A percentile compares a stretch with the other conserved stretches of the same genome.
Evolutionary conservation across 2,888 invertebrate species (phyloP).

Genomic region (Leptinotarsa peninsularis): DNA sequence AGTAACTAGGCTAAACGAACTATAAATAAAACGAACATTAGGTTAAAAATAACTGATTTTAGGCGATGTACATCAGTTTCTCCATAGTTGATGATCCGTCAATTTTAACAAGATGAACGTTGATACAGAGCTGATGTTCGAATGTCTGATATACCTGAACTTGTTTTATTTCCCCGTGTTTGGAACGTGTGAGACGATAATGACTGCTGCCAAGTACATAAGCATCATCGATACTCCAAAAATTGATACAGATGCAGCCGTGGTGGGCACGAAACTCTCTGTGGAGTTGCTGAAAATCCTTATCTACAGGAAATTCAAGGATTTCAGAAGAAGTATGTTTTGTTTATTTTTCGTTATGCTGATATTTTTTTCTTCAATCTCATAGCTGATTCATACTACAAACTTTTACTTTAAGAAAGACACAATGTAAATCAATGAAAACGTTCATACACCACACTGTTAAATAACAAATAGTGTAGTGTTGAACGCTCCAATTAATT

Average conservation of each 20-base stretch:
- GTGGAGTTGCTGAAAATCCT: conserved; percentile 56
- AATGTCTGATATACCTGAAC: conserved; percentile 58
- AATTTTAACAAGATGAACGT: conserved; percentile 50
- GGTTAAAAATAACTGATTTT: conserved; percentile 31
- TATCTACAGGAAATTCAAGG: conserved; percentile 54
- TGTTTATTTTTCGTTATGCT: background rate
- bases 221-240: conserved; percentile 53
- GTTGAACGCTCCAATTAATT: too few species aligned
- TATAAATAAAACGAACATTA: conserved; percentile 23
- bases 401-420: too few species aligned
- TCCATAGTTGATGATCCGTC: conserved; percentile 4
- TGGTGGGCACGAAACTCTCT: conserved; percentile 51
- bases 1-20: conserved; percentile 21
- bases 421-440: too few species aligned
- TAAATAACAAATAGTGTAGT: too few species aligned
- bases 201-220: conserved; percentile 55
- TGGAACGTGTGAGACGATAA: conserved; percentile 54
- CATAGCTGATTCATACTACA: too few species aligned
- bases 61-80: conserved; percentile 24
- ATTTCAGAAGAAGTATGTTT: conserved; percentile 53
- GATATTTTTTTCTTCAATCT: too few species aligned
- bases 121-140: conserved; percentile 58
- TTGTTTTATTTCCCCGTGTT: conserved; percentile 57
- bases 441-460: too few species aligned
- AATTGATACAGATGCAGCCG: conserved; percentile 54